These are phyloP conservation scores for Tetrao urogallus DNA, from an alignment of 2,113 vertebrate genomes.

Conservation along the genomic window DNA sequence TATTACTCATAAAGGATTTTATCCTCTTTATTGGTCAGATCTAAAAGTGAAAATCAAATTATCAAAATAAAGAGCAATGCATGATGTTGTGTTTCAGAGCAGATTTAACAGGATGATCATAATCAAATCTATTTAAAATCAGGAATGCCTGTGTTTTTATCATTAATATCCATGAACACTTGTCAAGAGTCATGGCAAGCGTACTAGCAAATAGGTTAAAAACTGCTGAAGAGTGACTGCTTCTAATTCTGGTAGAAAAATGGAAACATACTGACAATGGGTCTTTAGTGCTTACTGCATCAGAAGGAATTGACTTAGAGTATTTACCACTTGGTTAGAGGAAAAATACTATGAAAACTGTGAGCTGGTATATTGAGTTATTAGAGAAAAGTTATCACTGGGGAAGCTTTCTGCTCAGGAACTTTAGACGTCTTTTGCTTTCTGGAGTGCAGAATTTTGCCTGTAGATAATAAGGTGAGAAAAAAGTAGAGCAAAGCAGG, in stretches of 20 bases:
- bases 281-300: not conserved
- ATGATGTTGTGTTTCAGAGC: not conserved
- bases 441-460: not conserved
- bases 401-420: not conserved
- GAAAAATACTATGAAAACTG: not conserved
- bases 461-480: not conserved
- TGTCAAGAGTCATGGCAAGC: not conserved
- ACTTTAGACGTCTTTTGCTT: not conserved
- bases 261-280: accelerated
- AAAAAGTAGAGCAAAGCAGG: not conserved
- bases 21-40: not conserved
- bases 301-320: not conserved
- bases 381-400: not conserved
- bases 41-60: not conserved
- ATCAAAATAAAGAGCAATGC: not conserved
- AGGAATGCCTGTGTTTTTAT: not conserved
- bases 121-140: not conserved
- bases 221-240: not conserved
- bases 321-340: not conserved
- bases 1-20: not conserved
- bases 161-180: not conserved
- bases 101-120: not conserved
- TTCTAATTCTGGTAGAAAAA: not conserved
- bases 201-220: not conserved
- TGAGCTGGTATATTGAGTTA: not conserved